Conservation (phyloP, 1,140 invertebrate genomes). For the Drosophila guanche region DNA sequence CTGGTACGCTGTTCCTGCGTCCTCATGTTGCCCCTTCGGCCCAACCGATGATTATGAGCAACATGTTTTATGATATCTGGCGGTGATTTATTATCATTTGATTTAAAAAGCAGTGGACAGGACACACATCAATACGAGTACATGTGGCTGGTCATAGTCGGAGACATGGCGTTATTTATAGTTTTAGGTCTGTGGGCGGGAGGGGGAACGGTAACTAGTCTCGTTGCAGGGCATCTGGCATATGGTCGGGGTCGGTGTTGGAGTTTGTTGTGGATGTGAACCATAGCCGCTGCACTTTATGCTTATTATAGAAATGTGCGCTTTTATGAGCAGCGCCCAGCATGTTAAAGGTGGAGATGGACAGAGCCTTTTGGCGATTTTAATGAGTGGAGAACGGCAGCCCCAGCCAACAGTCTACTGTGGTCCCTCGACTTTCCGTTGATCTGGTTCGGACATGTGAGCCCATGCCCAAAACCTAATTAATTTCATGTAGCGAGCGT, state of each 20-base stretch:
- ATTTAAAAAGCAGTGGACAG: conserved; percentile 83
- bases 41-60: conserved; percentile 66
- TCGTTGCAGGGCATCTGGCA: conserved; percentile 10
- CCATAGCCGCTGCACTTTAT: conserved; percentile 57
- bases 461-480: conserved; percentile 37
- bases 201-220: neutral
- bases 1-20: conserved; percentile 18
- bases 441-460: conserved; percentile 25
- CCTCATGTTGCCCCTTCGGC: conserved; percentile 31
- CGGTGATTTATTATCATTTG: conserved; percentile 84
- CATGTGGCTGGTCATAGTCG: conserved; percentile 44
- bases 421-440: neutral
- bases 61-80: conserved; percentile 83
- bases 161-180: conserved; percentile 75
- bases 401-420: conserved; percentile 28
- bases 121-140: conserved; percentile 76
- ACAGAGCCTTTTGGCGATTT: conserved; percentile 63
- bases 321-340: conserved; percentile 69
- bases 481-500: conserved; percentile 39
- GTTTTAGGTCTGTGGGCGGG: conserved; percentile 51
- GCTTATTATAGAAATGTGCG: conserved; percentile 75
- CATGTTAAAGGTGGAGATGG: conserved; percentile 52
- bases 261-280: neutral
- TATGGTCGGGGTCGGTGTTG: conserved; percentile 15
- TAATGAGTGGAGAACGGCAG: conserved; percentile 62